A percentile compares a stretch with the other conserved stretches of the same genome.
Evolutionary conservation across 2,888 invertebrate species (phyloP).

Genomic region (Nemapogon koenigi): DNA sequence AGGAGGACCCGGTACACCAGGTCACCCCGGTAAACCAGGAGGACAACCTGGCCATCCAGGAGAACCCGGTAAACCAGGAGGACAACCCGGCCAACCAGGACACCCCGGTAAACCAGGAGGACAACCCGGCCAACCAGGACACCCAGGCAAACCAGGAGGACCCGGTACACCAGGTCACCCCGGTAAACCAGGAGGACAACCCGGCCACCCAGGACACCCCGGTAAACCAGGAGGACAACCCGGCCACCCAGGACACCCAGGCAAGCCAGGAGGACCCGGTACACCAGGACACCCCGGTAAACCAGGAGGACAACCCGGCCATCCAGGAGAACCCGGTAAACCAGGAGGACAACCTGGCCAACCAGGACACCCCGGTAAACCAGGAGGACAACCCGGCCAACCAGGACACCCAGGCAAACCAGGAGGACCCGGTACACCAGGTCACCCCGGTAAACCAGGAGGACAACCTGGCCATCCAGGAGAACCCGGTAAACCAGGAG

Average conservation of each 20-base stretch:
- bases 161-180: constrained; percentile 5
- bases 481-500: constrained; percentile 17
- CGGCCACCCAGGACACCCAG: constrained; percentile 5
- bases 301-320: background rate
- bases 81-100: constrained; percentile 22
- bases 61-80: constrained; percentile 19
- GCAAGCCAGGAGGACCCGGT: background rate
- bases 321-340: background rate
- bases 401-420: background rate
- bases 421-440: background rate
- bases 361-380: constrained; percentile 1
- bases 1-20: constrained; percentile 21
- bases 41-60: background rate
- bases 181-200: background rate
- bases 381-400: constrained; percentile 8
- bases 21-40: constrained; percentile 17
- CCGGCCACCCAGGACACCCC: constrained; percentile 3
- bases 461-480: background rate
- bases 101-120: constrained; percentile 22
- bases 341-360: constrained; percentile 1
- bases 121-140: constrained; percentile 19
- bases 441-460: background rate
- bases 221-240: background rate
- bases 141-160: constrained; percentile 18
- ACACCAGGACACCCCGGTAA: constrained; percentile 2